These are phyloP conservation scores for Rhynchonema sp. DNA, from an alignment of 2,888 invertebrate species.

Conservation along the genomic window DNA sequence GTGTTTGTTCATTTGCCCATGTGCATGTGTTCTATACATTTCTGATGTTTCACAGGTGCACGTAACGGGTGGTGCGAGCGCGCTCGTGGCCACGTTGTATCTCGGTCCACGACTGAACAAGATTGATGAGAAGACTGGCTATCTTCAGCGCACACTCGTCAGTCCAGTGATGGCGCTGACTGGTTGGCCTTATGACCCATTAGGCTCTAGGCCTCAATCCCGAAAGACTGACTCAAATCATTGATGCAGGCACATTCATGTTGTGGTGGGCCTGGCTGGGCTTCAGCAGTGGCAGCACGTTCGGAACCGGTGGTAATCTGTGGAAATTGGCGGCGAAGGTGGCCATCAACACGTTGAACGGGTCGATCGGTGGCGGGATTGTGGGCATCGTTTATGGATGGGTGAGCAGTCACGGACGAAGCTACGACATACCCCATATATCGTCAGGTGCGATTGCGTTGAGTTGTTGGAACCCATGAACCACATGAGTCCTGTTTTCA, in stretches of 20 bases:
- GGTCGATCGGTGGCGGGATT: background rate
- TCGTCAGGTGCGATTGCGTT: no score
- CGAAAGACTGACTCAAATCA: background rate
- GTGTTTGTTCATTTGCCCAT: no score
- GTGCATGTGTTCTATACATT: no score
- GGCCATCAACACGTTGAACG: background rate
- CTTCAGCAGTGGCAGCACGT: constrained; percentile 62
- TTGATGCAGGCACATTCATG: constrained; percentile 59
- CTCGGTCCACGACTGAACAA: constrained; percentile 5
- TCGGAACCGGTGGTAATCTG: constrained; percentile 53
- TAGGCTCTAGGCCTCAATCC: no score
- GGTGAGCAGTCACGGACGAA: no score
- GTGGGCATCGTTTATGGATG: background rate
- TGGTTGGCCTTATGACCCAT: no score
- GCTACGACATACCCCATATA: constrained; percentile 19
- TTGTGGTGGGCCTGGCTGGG: constrained; percentile 94
- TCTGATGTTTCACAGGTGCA: no score
- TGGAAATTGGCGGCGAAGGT: constrained; percentile 61
- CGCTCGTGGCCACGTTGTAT: constrained; percentile 3
- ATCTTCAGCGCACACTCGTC: background rate
- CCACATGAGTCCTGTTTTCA: no score
- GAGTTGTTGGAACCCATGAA: no score
- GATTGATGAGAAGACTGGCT: constrained; percentile 5
- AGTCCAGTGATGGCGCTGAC: constrained; percentile 4
- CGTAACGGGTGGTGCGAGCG: constrained; percentile 1